Percentiles rank a stretch among this genome's conserved stretches.
phyloP scores from a whole-genome alignment of 2,113 vertebrate genomes.

The Argyrosomus japonicus region DNA sequence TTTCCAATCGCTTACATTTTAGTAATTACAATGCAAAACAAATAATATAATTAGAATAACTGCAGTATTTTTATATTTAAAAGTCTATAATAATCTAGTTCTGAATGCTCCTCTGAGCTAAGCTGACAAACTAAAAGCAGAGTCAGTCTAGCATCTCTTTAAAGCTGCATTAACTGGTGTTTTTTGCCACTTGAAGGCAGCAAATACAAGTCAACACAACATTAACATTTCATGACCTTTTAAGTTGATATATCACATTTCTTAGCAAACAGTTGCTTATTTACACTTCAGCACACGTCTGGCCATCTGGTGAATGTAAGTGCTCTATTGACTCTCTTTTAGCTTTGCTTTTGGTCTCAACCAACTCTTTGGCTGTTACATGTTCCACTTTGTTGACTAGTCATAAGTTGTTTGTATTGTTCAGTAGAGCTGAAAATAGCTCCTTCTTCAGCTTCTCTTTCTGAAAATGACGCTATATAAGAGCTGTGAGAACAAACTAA shows the following conservation, averaged over 20 bases:
- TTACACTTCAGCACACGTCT: background rate
- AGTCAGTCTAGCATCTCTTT: background rate
- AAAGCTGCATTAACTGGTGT: background rate
- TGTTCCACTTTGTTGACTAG: background rate
- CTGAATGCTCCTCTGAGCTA: background rate
- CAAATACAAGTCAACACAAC: background rate
- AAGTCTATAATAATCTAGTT: background rate
- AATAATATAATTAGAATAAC: no score
- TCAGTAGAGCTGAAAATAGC: background rate
- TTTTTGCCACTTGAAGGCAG: no score
- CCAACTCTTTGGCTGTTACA: background rate
- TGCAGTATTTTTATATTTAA: background rate
- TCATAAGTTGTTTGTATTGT: background rate
- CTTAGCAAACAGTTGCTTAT: background rate
- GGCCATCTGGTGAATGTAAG: no score
- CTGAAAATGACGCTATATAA: background rate
- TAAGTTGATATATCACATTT: background rate
- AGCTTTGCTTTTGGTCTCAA: background rate
- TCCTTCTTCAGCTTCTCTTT: background rate
- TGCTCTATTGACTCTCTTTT: background rate
- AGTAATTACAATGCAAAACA: background rate
- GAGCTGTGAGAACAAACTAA: background rate
- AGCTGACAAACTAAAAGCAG: background rate
- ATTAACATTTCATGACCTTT: background rate
- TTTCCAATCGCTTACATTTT: background rate